Percentiles rank a stretch among this genome's conserved stretches.
These are phyloP conservation scores for Pteromalus puparum DNA, from an alignment of 1,140 invertebrate species.

Conservation along the genomic window DNA sequence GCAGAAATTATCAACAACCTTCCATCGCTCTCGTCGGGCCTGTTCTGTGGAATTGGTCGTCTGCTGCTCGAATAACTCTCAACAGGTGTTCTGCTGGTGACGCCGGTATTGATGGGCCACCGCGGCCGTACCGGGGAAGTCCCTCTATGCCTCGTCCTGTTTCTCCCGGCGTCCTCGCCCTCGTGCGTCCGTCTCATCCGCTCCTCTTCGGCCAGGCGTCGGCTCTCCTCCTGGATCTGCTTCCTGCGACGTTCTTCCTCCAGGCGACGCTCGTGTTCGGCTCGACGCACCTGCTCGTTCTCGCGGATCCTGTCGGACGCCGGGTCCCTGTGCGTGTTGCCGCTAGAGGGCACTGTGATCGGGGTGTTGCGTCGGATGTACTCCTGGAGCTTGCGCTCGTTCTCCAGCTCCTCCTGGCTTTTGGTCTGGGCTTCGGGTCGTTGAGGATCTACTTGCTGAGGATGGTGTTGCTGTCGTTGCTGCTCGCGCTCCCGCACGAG, in stretches of 20 bases:
- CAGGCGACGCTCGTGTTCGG: not conserved
- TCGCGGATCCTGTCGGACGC: constrained; percentile 25
- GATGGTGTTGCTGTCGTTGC: not conserved
- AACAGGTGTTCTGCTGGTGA: not conserved
- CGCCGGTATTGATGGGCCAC: not conserved
- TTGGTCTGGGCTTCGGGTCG: not conserved
- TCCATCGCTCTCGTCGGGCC: not conserved
- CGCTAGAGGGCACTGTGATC: constrained; percentile 5
- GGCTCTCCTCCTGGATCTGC: not conserved
- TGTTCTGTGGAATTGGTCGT: not conserved
- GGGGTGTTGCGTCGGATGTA: constrained; percentile 66
- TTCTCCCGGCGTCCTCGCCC: no score
- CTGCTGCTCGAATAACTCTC: not conserved
- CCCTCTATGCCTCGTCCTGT: not conserved
- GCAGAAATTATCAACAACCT: not conserved
- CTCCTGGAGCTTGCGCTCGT: constrained; percentile 60
- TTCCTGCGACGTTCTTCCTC: constrained; percentile 8
- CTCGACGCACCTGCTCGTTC: constrained; percentile 52
- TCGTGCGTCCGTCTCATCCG: not conserved
- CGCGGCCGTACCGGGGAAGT: not conserved
- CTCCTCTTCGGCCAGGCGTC: not conserved
- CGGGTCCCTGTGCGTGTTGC: no score
- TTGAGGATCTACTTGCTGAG: not conserved
- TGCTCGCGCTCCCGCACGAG: not conserved
- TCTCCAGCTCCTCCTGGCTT: constrained; percentile 22